Evolutionary conservation across 1,140 invertebrate species (phyloP), one percentile per base, ranked within the genome.

Genomic region (Achroia grisella): DNA sequence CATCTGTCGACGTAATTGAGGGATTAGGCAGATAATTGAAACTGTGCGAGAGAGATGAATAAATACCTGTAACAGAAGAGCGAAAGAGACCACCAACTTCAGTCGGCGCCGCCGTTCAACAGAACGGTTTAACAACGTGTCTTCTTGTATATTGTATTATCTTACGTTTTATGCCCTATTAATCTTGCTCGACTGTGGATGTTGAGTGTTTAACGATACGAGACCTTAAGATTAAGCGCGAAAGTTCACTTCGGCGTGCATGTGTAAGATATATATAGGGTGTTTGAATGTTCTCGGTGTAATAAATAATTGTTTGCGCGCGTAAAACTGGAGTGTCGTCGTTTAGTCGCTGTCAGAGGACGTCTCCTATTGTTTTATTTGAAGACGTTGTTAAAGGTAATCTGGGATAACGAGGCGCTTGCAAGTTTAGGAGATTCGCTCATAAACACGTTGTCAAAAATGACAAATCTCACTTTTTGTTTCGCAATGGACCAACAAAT

Each of bases 11-110:
- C 68, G 75, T 85, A 85, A 85, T 85, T 85, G 81, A 85, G 73
- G 81, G 81, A 85, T 85, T 85, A 85, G 64, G 66, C 66, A 79
- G 76, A 82, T 85, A 85, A 85, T 85, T 85, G 81, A 85, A 85
- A 85, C 67, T 60, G 80, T 63, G 64, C 55, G 62, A 77, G 40
- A 15, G 65, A 65, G 70, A 76, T 15, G 27, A 37, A 48, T 37
- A 39, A 46, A 60, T 40, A 33, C 17, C 4, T 15, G 13, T 10
- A 28, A 11, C 15, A 32, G 11, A 34, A 34, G 71, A 13, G 52
- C 14, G 58, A 79, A 43, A 40, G 71, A 68, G 76, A 80, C 49
- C 44, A 33, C 28, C 40, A 5, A 56, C 10, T 34, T 13, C 51
- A 48, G 59, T 67, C 64, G 49, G 62, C 58, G 45, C 60, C 63